Evolutionary conservation across 2,888 invertebrate genomes (phyloP).

Genomic region (Iphiclides podalirius): DNA sequence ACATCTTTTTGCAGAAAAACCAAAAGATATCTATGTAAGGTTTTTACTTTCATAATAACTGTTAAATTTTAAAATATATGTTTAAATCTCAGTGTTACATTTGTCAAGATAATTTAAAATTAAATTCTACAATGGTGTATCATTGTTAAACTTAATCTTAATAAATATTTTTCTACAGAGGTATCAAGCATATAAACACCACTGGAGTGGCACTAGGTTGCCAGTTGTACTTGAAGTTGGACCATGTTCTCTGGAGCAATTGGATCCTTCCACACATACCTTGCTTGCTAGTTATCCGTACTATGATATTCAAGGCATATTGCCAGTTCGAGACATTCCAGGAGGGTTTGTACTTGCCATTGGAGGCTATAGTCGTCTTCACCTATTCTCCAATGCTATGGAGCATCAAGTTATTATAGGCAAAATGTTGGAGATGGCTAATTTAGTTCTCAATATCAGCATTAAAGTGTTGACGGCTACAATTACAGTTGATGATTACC

Average conservation of each 20-base stretch:
- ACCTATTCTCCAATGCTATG: constrained; percentile 90
- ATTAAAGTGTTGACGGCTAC: constrained; percentile 91
- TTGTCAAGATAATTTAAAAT: no score
- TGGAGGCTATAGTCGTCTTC: constrained; percentile 94
- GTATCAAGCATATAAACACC: constrained; percentile 95
- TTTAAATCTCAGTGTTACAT: no score
- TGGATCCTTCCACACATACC: constrained; percentile 92
- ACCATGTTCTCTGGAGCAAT: constrained; percentile 94
- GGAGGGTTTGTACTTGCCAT: constrained; percentile 95
- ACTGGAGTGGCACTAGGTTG: constrained; percentile 96
- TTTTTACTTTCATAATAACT: constrained; percentile 5
- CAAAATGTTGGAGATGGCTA: constrained; percentile 91
- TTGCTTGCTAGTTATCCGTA: constrained; percentile 83
- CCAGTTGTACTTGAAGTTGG: constrained; percentile 95
- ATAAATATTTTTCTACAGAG: constrained; percentile 78
- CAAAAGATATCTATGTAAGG: constrained; percentile 88
- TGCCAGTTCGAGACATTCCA: constrained; percentile 91
- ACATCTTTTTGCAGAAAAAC: constrained; percentile 89
- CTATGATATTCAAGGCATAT: constrained; percentile 67
- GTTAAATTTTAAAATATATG: constrained; percentile 27
- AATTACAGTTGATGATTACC: constrained; percentile 92
- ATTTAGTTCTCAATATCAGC: constrained; percentile 88
- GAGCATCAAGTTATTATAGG: constrained; percentile 93
- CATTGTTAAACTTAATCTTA: no score
- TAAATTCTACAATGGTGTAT: no score